Base-by-base conservation (phyloP, 2,888 invertebrate genomes). In the Lathronympha strigana region DNA sequence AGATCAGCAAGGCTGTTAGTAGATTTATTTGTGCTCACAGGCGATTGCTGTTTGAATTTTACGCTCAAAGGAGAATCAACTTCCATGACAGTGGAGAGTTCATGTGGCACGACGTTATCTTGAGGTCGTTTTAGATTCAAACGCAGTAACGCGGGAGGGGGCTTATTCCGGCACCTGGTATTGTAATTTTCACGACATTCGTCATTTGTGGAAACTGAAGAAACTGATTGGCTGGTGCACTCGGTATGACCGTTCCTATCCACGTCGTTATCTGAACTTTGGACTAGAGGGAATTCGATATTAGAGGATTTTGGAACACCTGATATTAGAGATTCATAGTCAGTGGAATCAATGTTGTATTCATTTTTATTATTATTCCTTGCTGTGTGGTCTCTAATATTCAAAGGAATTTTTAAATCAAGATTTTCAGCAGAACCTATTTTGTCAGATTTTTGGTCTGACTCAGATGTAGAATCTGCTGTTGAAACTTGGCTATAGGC, bases 21-120 rank as follows among this genome's bases (percentile, higher is more conserved):
- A 13, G 51, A 51, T 15, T 51, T 50, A 5, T 40, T 63, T 15
- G 19, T 40, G 15, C 47, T 60, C 15, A 28, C 74, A 15, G 76
- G 79, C 19, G 84, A 79, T 50, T 81, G 79, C 60, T 73, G 85
- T 78, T 85, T 87, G 19, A 88, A 69, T 80, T 86, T 88, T 0
- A 90, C 84, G 62, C 94, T 94, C 72, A 92, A 93, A 0, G 95
- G 94, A 0, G 95, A 95, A 71, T 95, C 95, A 2, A 95, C 93
- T 83, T 95, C 95, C 0, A 94, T 83, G 47, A 95, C 95, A 1
- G 95, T 95, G 6, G 95, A 95, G 47, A 95, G 81, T 78, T 95
- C 95, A 73, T 95, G 95, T 0, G 92, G 92, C 57, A 84, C 71
- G n/a, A 87, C 68, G 63, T 74, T 70, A 40, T 87, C 88, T 67